These are phyloP conservation scores for Sylvicola fuscatus DNA, from an alignment of 2,888 invertebrate species.

Conservation along the genomic window DNA sequence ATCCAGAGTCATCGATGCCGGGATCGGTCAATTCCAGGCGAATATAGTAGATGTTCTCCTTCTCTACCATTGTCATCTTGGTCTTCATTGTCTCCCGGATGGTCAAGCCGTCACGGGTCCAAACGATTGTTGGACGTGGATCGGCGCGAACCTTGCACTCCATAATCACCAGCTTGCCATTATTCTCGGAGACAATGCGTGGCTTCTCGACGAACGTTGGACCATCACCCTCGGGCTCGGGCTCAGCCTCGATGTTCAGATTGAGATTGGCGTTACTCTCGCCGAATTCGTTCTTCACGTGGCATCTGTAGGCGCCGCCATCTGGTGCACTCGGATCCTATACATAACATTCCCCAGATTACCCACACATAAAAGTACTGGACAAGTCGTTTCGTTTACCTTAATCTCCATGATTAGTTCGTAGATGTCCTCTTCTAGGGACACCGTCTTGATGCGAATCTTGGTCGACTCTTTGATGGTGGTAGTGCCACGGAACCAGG, in stretches of 20 bases:
- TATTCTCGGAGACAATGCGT: slow-evolving; percentile 62
- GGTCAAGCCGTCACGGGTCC: slow-evolving; percentile 62
- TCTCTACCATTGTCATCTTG: slow-evolving; percentile 51
- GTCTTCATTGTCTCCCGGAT: slow-evolving; percentile 58
- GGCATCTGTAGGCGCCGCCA: slow-evolving; percentile 79
- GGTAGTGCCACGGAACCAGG: slow-evolving; percentile 86
- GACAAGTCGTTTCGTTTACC: slow-evolving; percentile 23
- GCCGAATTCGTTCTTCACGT: slow-evolving; percentile 87
- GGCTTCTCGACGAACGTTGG: slow-evolving; percentile 89
- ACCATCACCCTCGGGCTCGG: slow-evolving; percentile 82
- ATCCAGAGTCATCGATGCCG: slow-evolving; percentile 85
- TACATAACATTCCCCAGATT: background rate
- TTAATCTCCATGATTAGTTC: slow-evolving; percentile 63
- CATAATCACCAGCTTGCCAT: slow-evolving; percentile 70
- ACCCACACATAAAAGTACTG: slow-evolving; percentile 1
- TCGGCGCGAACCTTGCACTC: slow-evolving; percentile 70
- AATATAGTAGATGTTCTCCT: slow-evolving; percentile 66
- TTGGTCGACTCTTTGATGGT: slow-evolving; percentile 67
- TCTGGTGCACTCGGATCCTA: slow-evolving; percentile 65
- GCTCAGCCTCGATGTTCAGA: slow-evolving; percentile 89
- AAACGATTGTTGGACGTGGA: slow-evolving; percentile 61
- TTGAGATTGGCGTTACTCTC: slow-evolving; percentile 94
- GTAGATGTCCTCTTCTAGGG: slow-evolving; percentile 67
- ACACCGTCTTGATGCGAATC: slow-evolving; percentile 57
- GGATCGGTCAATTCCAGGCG: slow-evolving; percentile 76